A percentile compares a stretch with the other conserved stretches of the same genome.
Evolutionary conservation across 1,140 invertebrate species (phyloP).

Genomic region (Bombus picipes): DNA sequence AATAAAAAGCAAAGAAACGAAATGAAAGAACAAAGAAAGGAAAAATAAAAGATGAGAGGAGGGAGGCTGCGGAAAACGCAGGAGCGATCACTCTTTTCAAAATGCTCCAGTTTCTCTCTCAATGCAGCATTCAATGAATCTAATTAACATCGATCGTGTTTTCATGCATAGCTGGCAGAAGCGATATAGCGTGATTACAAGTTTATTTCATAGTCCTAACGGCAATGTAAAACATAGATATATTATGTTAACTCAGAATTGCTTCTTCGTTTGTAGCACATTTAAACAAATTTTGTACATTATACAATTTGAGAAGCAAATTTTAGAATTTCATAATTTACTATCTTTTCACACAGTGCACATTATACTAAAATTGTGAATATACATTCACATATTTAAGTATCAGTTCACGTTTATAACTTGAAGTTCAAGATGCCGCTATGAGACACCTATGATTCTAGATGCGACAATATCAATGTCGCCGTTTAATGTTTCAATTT

Average conservation of each 20-base stretch:
- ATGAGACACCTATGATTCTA: no score
- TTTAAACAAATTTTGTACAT: not conserved
- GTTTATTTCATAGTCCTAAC: not conserved
- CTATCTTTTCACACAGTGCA: not conserved
- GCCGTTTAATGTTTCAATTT: not conserved
- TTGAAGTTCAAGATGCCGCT: not conserved
- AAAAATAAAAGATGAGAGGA: not conserved
- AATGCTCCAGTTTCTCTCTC: conserved; percentile 12
- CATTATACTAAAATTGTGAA: not conserved
- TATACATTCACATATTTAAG: not conserved
- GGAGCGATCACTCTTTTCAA: conserved; percentile 30
- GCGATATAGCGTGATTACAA: not conserved
- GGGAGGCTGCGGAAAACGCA: conserved; percentile 28
- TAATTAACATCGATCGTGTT: conserved; percentile 38
- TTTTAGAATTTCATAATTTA: not conserved
- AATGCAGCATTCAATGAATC: conserved; percentile 30
- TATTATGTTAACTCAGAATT: no score
- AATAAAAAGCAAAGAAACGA: not conserved
- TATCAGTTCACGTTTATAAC: not conserved
- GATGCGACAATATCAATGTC: no score
- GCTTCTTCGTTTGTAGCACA: not conserved
- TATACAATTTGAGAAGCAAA: not conserved
- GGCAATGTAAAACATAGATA: no score
- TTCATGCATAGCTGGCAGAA: not conserved
- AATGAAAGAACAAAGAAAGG: not conserved